Evolutionary conservation across 2,888 invertebrate genomes (phyloP).

Genomic region (Ephialtes manifestator): DNA sequence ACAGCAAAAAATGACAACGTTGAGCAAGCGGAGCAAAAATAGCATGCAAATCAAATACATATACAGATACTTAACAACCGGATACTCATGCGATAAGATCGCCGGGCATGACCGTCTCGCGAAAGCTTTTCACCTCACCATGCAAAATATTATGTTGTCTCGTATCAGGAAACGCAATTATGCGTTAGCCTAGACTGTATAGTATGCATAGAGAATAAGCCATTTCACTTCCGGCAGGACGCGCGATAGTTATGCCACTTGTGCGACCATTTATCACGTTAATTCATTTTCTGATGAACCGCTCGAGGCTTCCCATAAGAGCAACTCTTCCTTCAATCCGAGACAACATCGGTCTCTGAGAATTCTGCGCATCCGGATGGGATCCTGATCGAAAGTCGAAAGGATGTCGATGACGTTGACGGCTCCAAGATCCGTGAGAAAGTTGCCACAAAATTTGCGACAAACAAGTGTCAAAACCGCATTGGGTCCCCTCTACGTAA

Average conservation of each 20-base stretch:
- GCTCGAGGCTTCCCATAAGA: not conserved
- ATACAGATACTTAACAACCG: constrained; percentile 9
- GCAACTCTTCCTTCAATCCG: not conserved
- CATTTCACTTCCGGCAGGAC: constrained; percentile 65
- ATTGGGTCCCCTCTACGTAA: not conserved
- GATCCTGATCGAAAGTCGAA: constrained; percentile 48
- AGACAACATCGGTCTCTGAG: not conserved
- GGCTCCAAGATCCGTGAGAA: constrained; percentile 62
- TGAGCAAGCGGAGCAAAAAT: constrained; percentile 4
- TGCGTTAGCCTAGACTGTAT: constrained; percentile 1
- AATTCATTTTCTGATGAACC: constrained; percentile 39
- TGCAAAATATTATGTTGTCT: not conserved
- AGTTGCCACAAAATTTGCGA: constrained; percentile 50
- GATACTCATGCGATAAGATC: constrained; percentile 4
- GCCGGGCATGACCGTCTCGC: constrained; percentile 5
- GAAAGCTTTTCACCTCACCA: constrained; percentile 9
- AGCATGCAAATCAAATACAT: not conserved
- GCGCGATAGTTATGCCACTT: constrained; percentile 32
- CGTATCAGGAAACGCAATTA: constrained; percentile 58
- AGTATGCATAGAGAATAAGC: constrained; percentile 38
- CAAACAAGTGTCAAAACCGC: constrained; percentile 5
- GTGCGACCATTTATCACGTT: constrained; percentile 34
- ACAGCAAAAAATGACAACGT: constrained; percentile 1
- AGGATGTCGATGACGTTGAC: constrained; percentile 31
- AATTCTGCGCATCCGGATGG: not conserved